Conservation (phyloP, 2,888 invertebrate genomes). For the Tenthredo livida region DNA sequence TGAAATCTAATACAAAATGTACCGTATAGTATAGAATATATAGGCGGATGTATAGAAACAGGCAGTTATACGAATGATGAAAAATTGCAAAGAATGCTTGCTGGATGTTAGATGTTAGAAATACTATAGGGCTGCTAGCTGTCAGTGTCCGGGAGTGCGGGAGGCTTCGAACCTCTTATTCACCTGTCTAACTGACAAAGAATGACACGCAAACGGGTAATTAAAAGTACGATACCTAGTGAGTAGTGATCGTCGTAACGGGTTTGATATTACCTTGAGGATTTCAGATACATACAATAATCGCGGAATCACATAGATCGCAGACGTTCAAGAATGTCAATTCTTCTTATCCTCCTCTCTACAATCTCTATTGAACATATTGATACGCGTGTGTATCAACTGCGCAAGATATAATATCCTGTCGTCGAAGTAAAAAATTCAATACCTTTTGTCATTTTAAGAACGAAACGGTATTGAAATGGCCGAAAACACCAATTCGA, state of each 20-base stretch:
- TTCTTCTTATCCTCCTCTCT: background rate
- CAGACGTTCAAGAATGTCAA: slow-evolving; percentile 9
- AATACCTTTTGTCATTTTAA: background rate
- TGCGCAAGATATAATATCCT: background rate
- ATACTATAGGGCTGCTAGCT: background rate
- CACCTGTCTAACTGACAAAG: slow-evolving; percentile 7
- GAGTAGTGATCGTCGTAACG: background rate
- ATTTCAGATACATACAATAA: background rate
- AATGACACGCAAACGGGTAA: slow-evolving; percentile 9
- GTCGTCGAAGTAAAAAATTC: background rate
- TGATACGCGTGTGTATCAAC: background rate
- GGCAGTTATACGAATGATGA: background rate
- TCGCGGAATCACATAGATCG: background rate
- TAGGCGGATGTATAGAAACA: background rate
- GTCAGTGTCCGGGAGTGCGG: slow-evolving; percentile 1
- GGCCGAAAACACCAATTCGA: no score
- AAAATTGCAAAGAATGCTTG: slow-evolving; percentile 2
- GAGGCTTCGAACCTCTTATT: slow-evolving; percentile 14
- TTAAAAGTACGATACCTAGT: background rate
- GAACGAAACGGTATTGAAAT: background rate
- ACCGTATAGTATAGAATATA: background rate
- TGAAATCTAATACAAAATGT: background rate
- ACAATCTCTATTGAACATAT: background rate
- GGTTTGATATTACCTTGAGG: background rate
- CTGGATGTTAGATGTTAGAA: slow-evolving; percentile 9